Percentiles rank a stretch among this genome's conserved stretches.
Evolutionary conservation across 1,140 invertebrate genomes (phyloP).

Genomic region (Melitaea cinxia): DNA sequence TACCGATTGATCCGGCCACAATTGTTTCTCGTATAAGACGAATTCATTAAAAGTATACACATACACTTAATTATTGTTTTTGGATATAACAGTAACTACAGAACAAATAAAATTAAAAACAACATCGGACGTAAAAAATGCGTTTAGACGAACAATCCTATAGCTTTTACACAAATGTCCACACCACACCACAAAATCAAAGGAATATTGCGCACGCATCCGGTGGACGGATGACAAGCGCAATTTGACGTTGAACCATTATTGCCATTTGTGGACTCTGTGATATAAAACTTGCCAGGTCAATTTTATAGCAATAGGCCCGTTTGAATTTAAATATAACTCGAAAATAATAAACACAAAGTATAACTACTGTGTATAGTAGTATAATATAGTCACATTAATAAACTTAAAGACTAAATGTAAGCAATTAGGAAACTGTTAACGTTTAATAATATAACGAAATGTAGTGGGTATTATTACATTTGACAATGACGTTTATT

Average conservation of each 20-base stretch:
- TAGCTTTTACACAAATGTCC: conserved; percentile 40
- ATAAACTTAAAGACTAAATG: too few species aligned
- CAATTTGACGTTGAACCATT: conserved; percentile 36
- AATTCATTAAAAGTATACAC: conserved; percentile 38
- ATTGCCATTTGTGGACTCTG: conserved; percentile 25
- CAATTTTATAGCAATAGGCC: neutral
- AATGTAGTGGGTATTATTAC: neutral
- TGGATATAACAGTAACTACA: conserved; percentile 34
- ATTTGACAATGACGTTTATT: conserved; percentile 18
- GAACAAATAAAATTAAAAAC: conserved; percentile 44
- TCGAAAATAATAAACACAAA: neutral
- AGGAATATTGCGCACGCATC: conserved; percentile 55
- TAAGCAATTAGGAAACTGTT: neutral
- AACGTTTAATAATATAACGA: neutral
- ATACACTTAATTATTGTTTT: conserved; percentile 35
- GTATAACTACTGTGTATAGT: too few species aligned
- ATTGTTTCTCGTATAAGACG: conserved; percentile 37
- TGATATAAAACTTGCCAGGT: conserved; percentile 12
- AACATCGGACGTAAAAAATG: conserved; percentile 42
- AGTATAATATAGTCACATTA: too few species aligned
- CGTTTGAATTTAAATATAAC: too few species aligned
- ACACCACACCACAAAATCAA: conserved; percentile 41
- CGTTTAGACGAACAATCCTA: conserved; percentile 42
- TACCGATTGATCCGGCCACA: conserved; percentile 53
- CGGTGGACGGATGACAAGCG: conserved; percentile 38